phyloP scores from a whole-genome alignment of 2,888 invertebrate genomes.

The Spilarctia lutea region DNA sequence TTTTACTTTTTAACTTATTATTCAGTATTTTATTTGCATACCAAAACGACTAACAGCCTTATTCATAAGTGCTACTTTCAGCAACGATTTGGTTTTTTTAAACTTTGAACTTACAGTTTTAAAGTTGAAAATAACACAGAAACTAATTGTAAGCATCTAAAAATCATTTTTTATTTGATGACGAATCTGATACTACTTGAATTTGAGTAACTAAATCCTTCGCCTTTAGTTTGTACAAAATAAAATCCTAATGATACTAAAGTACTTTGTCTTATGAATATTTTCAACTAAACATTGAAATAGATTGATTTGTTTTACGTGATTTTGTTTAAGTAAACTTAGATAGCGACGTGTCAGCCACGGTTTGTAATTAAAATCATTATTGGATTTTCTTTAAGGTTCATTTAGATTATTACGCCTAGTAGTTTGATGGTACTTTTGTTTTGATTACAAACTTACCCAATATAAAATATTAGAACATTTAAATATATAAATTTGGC shows the following conservation, averaged over 20 bases:
- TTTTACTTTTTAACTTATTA: neutral
- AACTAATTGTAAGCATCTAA: neutral
- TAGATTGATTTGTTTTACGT: conserved; percentile 7
- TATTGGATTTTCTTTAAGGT: neutral
- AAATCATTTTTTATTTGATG: conserved; percentile 32
- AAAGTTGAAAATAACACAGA: neutral
- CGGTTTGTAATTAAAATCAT: conserved; percentile 3
- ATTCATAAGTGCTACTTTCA: too few relatives aligned
- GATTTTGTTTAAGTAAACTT: conserved; percentile 9
- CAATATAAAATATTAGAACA: too few relatives aligned
- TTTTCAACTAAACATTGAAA: neutral
- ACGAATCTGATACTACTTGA: conserved; percentile 48
- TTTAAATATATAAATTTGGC: too few relatives aligned
- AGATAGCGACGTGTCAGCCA: neutral
- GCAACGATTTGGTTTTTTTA: too few relatives aligned
- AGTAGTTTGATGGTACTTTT: neutral
- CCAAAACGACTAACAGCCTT: neutral
- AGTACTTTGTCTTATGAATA: neutral
- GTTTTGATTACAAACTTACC: too few relatives aligned
- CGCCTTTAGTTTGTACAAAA: conserved; percentile 21
- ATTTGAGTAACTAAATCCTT: conserved; percentile 47
- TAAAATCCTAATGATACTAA: neutral
- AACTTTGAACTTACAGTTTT: too few relatives aligned
- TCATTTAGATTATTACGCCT: neutral
- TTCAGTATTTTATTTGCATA: neutral